These are phyloP conservation scores for Trachelus tabidus DNA, from an alignment of 2,888 invertebrate species.

Conservation along the genomic window DNA sequence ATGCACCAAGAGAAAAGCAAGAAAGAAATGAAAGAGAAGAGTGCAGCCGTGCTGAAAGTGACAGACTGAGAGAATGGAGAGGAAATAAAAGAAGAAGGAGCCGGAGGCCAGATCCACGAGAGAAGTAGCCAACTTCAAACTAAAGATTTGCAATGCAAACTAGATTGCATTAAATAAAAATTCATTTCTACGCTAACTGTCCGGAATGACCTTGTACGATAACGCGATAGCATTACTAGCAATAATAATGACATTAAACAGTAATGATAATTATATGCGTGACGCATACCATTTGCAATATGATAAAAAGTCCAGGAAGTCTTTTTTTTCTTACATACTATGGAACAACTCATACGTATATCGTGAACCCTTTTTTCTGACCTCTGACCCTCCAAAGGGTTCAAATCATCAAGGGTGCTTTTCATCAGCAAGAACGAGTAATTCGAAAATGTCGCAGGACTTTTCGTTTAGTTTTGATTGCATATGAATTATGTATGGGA, in stretches of 20 bases:
- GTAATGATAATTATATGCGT: not conserved
- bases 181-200: constrained; percentile 62
- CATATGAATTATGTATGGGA: too few species aligned
- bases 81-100: not conserved
- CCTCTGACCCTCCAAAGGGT: not conserved
- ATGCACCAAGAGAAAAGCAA: constrained; percentile 28
- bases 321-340: not conserved
- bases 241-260: constrained; percentile 35
- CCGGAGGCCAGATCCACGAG: constrained; percentile 3
- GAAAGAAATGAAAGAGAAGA: constrained; percentile 27
- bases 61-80: not conserved
- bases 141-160: constrained; percentile 63
- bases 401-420: not conserved
- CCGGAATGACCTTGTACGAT: constrained; percentile 34
- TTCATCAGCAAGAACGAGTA: not conserved
- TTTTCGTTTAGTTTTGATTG: not conserved
- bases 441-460: not conserved
- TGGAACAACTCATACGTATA: not conserved
- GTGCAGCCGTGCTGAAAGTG: not conserved
- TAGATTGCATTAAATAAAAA: constrained; percentile 62
- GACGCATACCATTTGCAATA: not conserved
- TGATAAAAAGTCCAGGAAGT: not conserved
- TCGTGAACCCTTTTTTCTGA: not conserved
- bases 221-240: constrained; percentile 38
- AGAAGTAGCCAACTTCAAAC: constrained; percentile 22